phyloP scores from a whole-genome alignment of 2,113 vertebrate genomes.

The Solea solea region DNA sequence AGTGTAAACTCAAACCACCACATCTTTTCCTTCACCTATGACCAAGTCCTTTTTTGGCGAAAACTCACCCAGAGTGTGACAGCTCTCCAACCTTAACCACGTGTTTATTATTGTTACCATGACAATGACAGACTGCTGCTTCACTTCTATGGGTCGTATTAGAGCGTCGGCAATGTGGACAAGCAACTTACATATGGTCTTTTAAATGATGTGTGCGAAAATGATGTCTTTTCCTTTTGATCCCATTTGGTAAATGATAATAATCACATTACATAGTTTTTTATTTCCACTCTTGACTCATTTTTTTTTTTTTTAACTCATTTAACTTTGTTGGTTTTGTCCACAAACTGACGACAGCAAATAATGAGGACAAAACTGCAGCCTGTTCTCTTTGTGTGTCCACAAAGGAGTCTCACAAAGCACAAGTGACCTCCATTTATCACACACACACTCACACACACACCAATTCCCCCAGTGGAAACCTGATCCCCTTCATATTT shows the following conservation, averaged over 20 bases:
- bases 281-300: neutral
- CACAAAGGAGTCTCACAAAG: constrained; percentile 37
- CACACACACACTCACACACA: constrained; percentile 23
- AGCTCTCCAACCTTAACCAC: too few species aligned
- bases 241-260: neutral
- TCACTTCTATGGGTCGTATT: neutral
- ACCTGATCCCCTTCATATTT: constrained; percentile 73
- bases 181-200: too few species aligned
- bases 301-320: too few species aligned
- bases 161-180: neutral
- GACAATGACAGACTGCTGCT: neutral
- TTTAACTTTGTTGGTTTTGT: too few species aligned
- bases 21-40: too few species aligned
- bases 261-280: neutral
- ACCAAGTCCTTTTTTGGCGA: too few species aligned
- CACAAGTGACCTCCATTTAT: neutral
- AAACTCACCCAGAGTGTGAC: neutral
- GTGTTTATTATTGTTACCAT: neutral
- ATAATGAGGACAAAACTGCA: neutral
- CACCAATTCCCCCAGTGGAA: constrained; percentile 57
- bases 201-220: too few species aligned
- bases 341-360: too few species aligned
- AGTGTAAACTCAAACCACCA: neutral
- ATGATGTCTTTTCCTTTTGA: neutral
- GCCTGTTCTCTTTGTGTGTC: constrained; percentile 11